These are phyloP conservation scores for Eupeodes luniger DNA, from an alignment of 2,888 invertebrate genomes.

Conservation along the genomic window DNA sequence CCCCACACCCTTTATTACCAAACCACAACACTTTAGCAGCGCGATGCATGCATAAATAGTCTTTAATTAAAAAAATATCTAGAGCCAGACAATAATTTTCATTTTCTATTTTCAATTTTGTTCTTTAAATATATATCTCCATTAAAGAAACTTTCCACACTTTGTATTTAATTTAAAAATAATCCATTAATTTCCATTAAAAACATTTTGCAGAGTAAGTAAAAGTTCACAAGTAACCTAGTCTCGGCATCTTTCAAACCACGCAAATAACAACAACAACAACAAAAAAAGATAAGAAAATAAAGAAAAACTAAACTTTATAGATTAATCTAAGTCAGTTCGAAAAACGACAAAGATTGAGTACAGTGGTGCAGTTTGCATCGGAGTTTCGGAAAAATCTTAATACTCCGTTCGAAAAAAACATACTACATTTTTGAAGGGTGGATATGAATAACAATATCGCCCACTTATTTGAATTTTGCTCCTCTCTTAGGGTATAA, in stretches of 20 bases:
- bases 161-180: constrained; percentile 25
- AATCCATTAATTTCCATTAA: constrained; percentile 42
- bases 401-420: no score
- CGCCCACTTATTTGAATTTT: no score
- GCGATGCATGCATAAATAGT: not conserved
- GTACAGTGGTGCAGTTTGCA: no score
- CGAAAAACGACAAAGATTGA: not conserved
- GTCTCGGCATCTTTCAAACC: constrained; percentile 9
- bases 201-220: constrained; percentile 21
- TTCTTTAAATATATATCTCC: constrained; percentile 2
- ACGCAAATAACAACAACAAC: constrained; percentile 10
- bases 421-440: no score
- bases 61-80: not conserved
- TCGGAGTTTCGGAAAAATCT: no score
- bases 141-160: constrained; percentile 29
- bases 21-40: no score
- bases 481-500: no score
- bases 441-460: no score
- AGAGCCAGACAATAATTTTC: constrained; percentile 21
- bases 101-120: constrained; percentile 2
- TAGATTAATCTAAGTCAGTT: constrained; percentile 35
- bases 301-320: constrained; percentile 17
- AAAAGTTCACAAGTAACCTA: constrained; percentile 50
- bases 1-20: no score
- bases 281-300: not conserved